Conservation (phyloP, 1,140 invertebrate species). For the Sycobia sp. region DNA sequence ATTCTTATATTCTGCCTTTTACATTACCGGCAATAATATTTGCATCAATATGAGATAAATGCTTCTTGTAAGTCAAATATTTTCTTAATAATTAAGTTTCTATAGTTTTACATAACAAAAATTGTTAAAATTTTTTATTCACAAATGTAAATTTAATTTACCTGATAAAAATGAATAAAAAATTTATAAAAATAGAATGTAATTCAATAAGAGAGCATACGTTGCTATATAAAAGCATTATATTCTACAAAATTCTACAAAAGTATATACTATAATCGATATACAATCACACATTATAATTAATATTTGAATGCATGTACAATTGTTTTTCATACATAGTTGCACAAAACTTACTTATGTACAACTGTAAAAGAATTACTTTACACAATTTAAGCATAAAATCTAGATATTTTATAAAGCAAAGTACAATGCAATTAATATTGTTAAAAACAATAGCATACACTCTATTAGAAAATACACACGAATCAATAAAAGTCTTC, state of each 20-base stretch:
- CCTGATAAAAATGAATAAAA: conserved; percentile 22
- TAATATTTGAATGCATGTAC: conserved; percentile 19
- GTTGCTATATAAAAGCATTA: not conserved
- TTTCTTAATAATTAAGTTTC: conserved; percentile 10
- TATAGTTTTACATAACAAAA: conserved; percentile 8
- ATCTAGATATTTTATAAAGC: conserved; percentile 7
- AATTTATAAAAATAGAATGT: conserved; percentile 33
- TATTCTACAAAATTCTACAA: conserved; percentile 3
- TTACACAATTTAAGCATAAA: conserved; percentile 10
- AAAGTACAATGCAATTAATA: conserved; percentile 2
- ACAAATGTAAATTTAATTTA: not conserved
- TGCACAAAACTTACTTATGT: not conserved
- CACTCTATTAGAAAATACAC: conserved; percentile 13
- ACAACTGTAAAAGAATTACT: conserved; percentile 5
- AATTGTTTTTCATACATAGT: conserved; percentile 10
- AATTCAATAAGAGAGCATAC: conserved; percentile 26
- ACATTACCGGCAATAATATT: conserved; percentile 16
- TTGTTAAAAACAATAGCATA: conserved; percentile 13
- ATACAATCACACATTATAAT: conserved; percentile 19
- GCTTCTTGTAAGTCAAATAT: not conserved
- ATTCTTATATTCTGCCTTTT: not conserved
- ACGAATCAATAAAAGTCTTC: conserved; percentile 13
- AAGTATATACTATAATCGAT: not conserved
- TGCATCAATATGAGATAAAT: not conserved
- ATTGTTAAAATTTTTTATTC: not conserved